Base-by-base conservation (phyloP, 2,113 vertebrate genomes). In the Chionis minor region DNA sequence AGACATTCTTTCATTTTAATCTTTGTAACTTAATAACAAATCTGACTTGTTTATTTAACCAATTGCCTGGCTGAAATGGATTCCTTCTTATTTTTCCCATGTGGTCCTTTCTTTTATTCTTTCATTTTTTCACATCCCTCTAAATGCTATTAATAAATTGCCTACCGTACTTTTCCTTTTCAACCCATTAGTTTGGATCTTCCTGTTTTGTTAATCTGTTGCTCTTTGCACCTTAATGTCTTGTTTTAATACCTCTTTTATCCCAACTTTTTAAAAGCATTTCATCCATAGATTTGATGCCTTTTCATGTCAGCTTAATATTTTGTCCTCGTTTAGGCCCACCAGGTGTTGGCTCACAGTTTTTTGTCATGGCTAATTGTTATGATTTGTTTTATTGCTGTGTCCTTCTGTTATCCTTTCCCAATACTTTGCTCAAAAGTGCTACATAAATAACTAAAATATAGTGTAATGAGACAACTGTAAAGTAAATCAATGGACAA, bases 371-470 rank as follows among this genome's bases (percentile, higher is more conserved):
- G 77, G 49, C 6, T 88, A 86, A 94, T 94, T 94, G 81, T 95
- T 75, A 52, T 44, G 75, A 11, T 92, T 86, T 7, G 7, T 66
- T 95, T 96, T 96, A 95, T 87, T 92, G 65, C 75, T 65, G 18
- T 79, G 85, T 85, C 74, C 77, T 96, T 92, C 88, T 91, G 44
- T 82, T 91, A 92, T 81, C 73, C 88, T 96, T 96, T 86, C 66
- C 24, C 4, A 52, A 74, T 52, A 81, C 52, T 92, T 79, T 84
- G 42, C 66, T 84, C 35, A 69, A 67, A 82, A 92, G 73, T 88
- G 69, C 59, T 88, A 47, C 71, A 92, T 79, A 88, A 96, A 80
- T 92, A 91, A 90, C 56, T 89, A 42, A 96, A 92, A 69, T 83
- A 75, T 12, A 83, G 24, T n/a, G 10, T 62, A 62, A 58, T 2